phyloP scores from a whole-genome alignment of 2,113 vertebrate genomes.

The Riparia riparia region DNA sequence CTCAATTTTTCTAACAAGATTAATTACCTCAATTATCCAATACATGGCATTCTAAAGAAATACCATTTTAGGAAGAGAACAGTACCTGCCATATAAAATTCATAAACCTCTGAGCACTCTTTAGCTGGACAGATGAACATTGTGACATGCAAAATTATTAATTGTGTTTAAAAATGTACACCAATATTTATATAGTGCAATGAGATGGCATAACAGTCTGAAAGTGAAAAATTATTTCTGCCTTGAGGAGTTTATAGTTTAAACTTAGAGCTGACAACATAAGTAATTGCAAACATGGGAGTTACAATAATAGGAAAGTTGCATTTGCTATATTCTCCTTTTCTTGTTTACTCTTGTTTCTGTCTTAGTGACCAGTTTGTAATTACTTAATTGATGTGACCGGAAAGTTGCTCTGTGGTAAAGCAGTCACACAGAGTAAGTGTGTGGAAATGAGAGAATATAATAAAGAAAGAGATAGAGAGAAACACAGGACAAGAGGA shows the following conservation, averaged over 20 bases:
- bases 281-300: not conserved
- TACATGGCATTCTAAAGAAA: not conserved
- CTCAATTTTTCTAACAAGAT: not conserved
- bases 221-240: constrained; percentile 13
- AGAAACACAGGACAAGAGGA: not conserved
- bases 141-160: not conserved
- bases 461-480: not conserved
- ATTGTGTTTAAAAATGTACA: not conserved
- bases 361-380: not conserved
- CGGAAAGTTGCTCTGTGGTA: not conserved
- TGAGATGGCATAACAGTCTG: not conserved
- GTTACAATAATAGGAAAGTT: not conserved
- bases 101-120: not conserved
- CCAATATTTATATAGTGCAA: not conserved
- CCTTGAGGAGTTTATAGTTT: not conserved
- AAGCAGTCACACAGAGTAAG: not conserved
- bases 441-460: not conserved
- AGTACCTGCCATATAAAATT: not conserved
- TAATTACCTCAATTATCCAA: not conserved
- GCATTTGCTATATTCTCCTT: not conserved
- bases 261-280: not conserved
- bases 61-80: not conserved
- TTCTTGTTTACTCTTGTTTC: not conserved
- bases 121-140: not conserved
- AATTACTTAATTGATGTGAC: not conserved